Evolutionary conservation across 2,797 vertebrate species (phyloP).

Genomic region (Discoglossus pictus): DNA sequence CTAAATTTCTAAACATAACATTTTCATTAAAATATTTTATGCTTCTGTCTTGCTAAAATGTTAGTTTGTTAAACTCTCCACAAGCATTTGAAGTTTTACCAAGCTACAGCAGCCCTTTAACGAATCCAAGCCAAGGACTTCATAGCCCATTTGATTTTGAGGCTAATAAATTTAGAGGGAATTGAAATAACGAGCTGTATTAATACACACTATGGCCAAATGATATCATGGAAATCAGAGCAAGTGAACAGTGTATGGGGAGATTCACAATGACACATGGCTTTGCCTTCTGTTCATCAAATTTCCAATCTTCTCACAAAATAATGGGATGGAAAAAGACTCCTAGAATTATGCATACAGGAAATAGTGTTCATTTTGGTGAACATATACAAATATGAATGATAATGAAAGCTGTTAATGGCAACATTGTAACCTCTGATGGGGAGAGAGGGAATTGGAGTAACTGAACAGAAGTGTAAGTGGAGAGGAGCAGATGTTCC

Average conservation of each 20-base stretch:
- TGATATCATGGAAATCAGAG: constrained; percentile 1
- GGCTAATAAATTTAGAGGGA: too few relatives aligned
- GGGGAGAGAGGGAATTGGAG: constrained; percentile 4
- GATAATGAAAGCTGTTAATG: constrained; percentile 2
- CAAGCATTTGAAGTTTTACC: too few relatives aligned
- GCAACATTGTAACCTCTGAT: not conserved
- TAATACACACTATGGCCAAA: too few relatives aligned
- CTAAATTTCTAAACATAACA: too few relatives aligned
- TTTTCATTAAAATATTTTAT: too few relatives aligned
- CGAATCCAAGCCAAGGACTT: too few relatives aligned
- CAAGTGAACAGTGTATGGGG: not conserved
- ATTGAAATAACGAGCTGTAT: too few relatives aligned
- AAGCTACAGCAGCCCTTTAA: too few relatives aligned
- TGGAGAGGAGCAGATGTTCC: constrained; percentile 40
- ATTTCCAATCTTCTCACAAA: constrained; percentile 2
- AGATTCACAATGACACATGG: not conserved
- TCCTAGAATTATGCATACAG: constrained; percentile 2
- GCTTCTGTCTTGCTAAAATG: too few relatives aligned
- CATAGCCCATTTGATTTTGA: too few relatives aligned
- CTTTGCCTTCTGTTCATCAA: not conserved
- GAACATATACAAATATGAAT: constrained; percentile 2
- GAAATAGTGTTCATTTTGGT: constrained; percentile 1
- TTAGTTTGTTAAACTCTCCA: too few relatives aligned
- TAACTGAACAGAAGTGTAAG: constrained; percentile 16
- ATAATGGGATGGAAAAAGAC: not conserved